Base-by-base conservation (phyloP, 2,113 vertebrate genomes). In the Piaya cayana region DNA sequence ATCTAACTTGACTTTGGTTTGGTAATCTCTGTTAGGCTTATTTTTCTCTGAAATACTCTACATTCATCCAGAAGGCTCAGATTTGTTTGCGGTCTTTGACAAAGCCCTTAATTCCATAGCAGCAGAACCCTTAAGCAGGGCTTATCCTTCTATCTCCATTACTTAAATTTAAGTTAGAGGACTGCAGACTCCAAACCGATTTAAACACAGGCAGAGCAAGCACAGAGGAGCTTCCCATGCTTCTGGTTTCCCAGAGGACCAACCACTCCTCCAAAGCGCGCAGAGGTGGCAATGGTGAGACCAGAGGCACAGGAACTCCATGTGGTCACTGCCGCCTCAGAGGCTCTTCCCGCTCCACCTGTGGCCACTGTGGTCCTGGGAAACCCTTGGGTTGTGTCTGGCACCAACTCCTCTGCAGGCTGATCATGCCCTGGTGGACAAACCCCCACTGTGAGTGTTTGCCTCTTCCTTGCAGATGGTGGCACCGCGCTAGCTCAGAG, bases 1-100 rank as follows among this genome's bases (percentile, higher is more conserved):
- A 92, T 94, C 86, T 82, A 80, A 95, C 93, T 37, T 67, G 76
- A 27, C 76, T 88, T 39, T 68, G 29, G 29, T 55, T 83, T 74
- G 68, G 76, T 86, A 93, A 95, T 88, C 91, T 49, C 36, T 30
- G 21, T 71, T 45, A 92, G 82, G 82, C 76, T 92, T 13, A 75
- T 86, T 95, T 92, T 86, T 75, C 68, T 90, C 82, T 74, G 75
- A 52, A 80, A 70, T 27, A 45, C 37, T 70, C 74, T 3, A n/a
- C 36, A 15, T 63, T 77, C 39, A 52, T 0, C 2, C 52, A 2
- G 36, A 81, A 86, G 30, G 60, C 75, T 78, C 64, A 36, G 71
- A 92, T 81, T 70, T 71, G 70, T 84, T 87, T 65, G 49, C 77
- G 64, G 21, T 14, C 75, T 87, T 56, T 69, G 69, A 75, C 29